Base-by-base conservation (phyloP, 1,140 invertebrate species). In the Drosophila asahinai region DNA sequence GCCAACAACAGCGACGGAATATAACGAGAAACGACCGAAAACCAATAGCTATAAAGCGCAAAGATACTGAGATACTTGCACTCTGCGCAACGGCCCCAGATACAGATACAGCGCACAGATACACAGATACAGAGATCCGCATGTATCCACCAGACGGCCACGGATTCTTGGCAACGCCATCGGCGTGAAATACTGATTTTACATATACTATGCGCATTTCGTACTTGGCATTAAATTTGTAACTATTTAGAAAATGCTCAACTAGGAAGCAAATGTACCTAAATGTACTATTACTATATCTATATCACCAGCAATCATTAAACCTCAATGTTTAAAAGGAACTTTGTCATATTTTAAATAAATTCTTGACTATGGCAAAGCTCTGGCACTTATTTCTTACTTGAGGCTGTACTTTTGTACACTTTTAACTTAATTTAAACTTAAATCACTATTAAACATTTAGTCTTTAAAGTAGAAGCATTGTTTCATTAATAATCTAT, bases 1-100 rank as follows among this genome's bases (percentile, higher is more conserved):
- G 63, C 63, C 59, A 63, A 67, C 77, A 80, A 80, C 66, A 72
- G 64, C 45, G 48, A 38, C 22, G 65, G 43, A 66, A 64, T 62
- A 59, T 65, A 73, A 81, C 59, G 65, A 66, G 57, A 82, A 79
- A 74, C 63, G 68, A 83, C 54, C 63, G 77, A 80, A 86, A 86
- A 75, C 62, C 84, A 84, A 89, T 89, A 89, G 84, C 84, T 76
- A 86, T 86, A 87, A 81, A 84, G 71, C 48, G 65, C 68, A 89
- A 66, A 87, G 77, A 89, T 87, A 77, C 77, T 74, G 55, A 64
- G 42, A 86, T 73, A 71, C 68, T 74, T 74, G 55, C 66, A 70
- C 66, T 66, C 61, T 70, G 48, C 61, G 48, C 70, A 73, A 73
- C 55, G 54, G 27, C 47, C 54, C 45, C 27, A 73, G 67, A 73